Base-by-base conservation (phyloP, 2,888 invertebrate genomes). In the Drosophila kokeensis region DNA sequence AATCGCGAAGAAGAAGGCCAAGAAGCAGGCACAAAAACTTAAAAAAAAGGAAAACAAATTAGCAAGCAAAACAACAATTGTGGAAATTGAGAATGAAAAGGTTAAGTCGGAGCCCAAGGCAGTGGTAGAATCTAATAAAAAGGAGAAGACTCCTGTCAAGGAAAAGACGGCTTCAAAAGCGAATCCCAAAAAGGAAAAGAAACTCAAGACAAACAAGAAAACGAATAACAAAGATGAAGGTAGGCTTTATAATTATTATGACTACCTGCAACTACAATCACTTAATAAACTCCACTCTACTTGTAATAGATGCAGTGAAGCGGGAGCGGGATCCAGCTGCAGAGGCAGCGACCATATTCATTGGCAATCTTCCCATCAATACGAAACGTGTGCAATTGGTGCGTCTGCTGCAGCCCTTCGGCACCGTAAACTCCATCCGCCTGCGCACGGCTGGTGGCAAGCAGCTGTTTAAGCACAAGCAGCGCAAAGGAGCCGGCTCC, bases 281-380 rank as follows among this genome's bases (percentile, higher is more conserved):
- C 18, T 18, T 4, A 24, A 4, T n/a, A 48, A 13, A 32, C 13
- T 65, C 64, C 62, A 11, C 61, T 32, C 7, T 48, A 18, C 53
- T 53, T 11, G 24, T 3, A 40, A 18, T 53, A 86, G 89, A 66
- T 48, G 60, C 53, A 15, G 70, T 72, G 0, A 85, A 75, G 18
- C 27, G 76, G 6, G 70, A 57, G 49, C 73, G 83, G 8, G 73
- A 87, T 69, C 85, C 90, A 1, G 81, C 67, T 1, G 64, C 69
- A 13, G 87, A 89, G 32, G 88, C 83, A 11, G 77, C 85, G 18
- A 93, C 93, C 1, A 70, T 93, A 2, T 93, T 93, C 70, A 89
- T 93, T 32, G 93, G 93, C 0, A 93, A 93, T 75, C 67, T 93
- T 0, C 92, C 93, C 0, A 80, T 86, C 0, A 93, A 92, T 52